Percentiles rank a stretch among this genome's conserved stretches.
Evolutionary conservation across 2,113 vertebrate species (phyloP).

Genomic region (Oncorhynchus tshawytscha): DNA sequence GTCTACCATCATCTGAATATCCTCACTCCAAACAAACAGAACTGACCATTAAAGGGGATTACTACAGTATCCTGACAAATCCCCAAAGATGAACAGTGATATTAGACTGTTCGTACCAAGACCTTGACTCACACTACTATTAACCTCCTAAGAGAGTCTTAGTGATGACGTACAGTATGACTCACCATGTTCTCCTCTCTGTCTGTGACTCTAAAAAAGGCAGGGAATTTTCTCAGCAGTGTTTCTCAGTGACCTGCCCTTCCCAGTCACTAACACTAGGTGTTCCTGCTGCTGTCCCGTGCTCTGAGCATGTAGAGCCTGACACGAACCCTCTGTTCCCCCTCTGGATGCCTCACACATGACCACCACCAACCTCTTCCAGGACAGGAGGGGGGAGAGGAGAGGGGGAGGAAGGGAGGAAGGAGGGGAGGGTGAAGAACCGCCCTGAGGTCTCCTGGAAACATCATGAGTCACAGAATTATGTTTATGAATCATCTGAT

Average conservation of each 20-base stretch:
- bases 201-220: slow-evolving; percentile 63
- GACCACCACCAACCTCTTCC: slow-evolving; percentile 30
- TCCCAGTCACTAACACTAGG: slow-evolving; percentile 26
- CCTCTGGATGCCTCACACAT: slow-evolving; percentile 48
- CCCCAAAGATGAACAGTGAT: slow-evolving; percentile 39
- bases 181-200: slow-evolving; percentile 38
- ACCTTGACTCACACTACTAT: slow-evolving; percentile 59
- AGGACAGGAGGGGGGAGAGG: background rate
- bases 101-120: slow-evolving; percentile 30
- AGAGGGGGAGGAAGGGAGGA: background rate
- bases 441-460: slow-evolving; percentile 37
- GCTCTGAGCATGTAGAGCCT: slow-evolving; percentile 23
- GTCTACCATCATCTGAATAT: slow-evolving; percentile 32
- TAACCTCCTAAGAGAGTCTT: slow-evolving; percentile 18
- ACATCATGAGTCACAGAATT: slow-evolving; percentile 50
- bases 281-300: slow-evolving; percentile 27
- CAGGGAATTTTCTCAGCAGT: slow-evolving; percentile 21
- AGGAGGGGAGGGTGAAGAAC: background rate
- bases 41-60: slow-evolving; percentile 65
- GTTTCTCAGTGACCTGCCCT: slow-evolving; percentile 32
- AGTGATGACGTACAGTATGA: slow-evolving; percentile 36
- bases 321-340: slow-evolving; percentile 45
- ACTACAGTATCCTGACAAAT: background rate
- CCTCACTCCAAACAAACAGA: slow-evolving; percentile 28
- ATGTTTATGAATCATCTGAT: slow-evolving; percentile 56